phyloP scores from a whole-genome alignment of 92 coral and sea anemone genomes.

The Virgularia gustaviana region DNA sequence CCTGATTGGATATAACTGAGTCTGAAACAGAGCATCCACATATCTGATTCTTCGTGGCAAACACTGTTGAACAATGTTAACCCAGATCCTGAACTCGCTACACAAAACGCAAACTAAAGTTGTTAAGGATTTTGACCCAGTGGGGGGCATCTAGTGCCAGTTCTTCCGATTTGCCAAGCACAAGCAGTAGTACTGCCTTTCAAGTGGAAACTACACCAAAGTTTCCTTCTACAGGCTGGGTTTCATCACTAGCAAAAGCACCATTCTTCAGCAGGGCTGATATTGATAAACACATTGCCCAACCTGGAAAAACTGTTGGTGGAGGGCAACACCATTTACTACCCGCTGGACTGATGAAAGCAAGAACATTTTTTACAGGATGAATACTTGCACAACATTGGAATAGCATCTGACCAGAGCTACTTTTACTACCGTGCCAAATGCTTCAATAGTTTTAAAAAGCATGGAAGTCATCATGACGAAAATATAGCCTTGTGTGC shows the following conservation, averaged over 20 bases:
- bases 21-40: no score
- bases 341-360: slow-evolving; percentile 39
- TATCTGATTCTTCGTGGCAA: no score
- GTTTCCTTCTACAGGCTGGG: slow-evolving; percentile 25
- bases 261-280: slow-evolving; percentile 37
- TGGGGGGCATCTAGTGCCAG: no score
- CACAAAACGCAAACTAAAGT: no score
- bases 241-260: slow-evolving; percentile 19
- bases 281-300: slow-evolving; percentile 18
- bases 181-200: no score
- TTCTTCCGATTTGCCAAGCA: no score
- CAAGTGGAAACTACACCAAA: no score
- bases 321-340: neutral
- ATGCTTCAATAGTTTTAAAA: slow-evolving; percentile 46
- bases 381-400: slow-evolving; percentile 31
- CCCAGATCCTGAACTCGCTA: no score
- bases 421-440: slow-evolving; percentile 27
- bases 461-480: slow-evolving; percentile 32
- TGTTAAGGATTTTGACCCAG: no score
- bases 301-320: slow-evolving; percentile 16
- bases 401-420: slow-evolving; percentile 19
- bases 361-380: slow-evolving; percentile 26
- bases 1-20: no score
- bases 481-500: slow-evolving; percentile 36
- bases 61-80: no score